Base-by-base conservation (phyloP, 2,888 invertebrate genomes). In the Onchidella celtica region DNA sequence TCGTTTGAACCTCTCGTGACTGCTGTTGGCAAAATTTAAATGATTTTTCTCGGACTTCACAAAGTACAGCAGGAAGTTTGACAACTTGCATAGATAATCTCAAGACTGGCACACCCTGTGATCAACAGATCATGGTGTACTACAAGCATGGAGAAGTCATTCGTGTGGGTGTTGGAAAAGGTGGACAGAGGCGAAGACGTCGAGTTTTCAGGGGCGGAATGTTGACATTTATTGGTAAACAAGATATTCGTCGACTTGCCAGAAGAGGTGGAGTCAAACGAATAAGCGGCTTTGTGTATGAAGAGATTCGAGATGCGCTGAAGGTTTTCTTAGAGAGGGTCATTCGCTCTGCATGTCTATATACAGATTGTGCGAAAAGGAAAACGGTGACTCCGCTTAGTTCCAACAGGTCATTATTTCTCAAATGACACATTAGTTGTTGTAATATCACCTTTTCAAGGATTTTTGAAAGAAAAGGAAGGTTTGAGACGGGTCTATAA, bases 351-450 rank as follows among this genome's bases (percentile, higher is more conserved):
- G 96, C 97, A n/a, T 96, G 97, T 74, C 97, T 96, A 3, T 97
- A 97, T 93, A 97, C 97, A 0, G 97, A 97, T 91, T 97, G 97
- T 91, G 97, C 97, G 55, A 97, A 97, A 93, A 94, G 97, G 87
- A 97, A 97, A 94, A 97, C 97, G 0, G 97, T 97, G 66, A 97
- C 97, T 0, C 96, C 97, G 24, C n/a, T n/a, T n/a, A n/a, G n/a
- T n/a, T n/a, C n/a, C n/a, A n/a, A n/a, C n/a, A n/a, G n/a, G n/a
- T n/a, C n/a, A n/a, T n/a, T n/a, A n/a, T n/a, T n/a, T n/a, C n/a
- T n/a, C n/a, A n/a, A n/a, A n/a, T n/a, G n/a, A n/a, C n/a, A n/a
- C n/a, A n/a, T n/a, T n/a, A n/a, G n/a, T n/a, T n/a, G n/a, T n/a
- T n/a, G n/a, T n/a, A n/a, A n/a, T n/a, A n/a, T n/a, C n/a, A n/a